phyloP scores from a whole-genome alignment of 1,140 invertebrate genomes.

The Eciton burchellii region DNA sequence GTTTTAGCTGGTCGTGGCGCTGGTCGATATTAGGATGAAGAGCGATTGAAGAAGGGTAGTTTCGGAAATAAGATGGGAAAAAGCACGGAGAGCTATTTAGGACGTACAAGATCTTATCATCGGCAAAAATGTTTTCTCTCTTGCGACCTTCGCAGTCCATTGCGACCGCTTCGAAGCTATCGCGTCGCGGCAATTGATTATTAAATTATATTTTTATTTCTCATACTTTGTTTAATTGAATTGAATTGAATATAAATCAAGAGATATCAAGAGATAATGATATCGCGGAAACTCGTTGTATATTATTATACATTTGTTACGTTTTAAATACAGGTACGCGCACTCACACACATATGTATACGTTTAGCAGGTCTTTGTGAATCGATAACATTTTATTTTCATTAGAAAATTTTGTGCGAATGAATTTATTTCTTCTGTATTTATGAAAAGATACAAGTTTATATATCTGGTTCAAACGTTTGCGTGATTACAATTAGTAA shows the following conservation, averaged over 20 bases:
- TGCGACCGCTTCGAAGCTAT: neutral
- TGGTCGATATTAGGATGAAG: conserved; percentile 11
- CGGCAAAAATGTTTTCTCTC: conserved; percentile 48
- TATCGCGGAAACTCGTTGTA: neutral
- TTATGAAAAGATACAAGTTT: neutral
- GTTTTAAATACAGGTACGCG: neutral
- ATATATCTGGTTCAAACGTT: conserved; percentile 20
- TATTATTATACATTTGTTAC: neutral
- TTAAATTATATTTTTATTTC: neutral
- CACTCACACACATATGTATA: no score
- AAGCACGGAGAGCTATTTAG: neutral
- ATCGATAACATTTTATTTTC: neutral
- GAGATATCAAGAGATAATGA: no score
- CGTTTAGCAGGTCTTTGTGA: no score
- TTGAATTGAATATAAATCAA: neutral
- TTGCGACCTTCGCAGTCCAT: conserved; percentile 61
- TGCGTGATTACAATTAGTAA: neutral
- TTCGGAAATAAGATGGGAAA: conserved; percentile 36
- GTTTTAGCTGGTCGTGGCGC: conserved; percentile 28
- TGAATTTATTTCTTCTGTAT: neutral
- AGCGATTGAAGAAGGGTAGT: conserved; percentile 13
- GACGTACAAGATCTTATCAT: conserved; percentile 52
- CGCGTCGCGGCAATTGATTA: neutral
- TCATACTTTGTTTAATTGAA: neutral
- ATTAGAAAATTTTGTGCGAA: neutral